Evolutionary conservation across 2,888 invertebrate species (phyloP), one percentile per base, ranked within the genome.

Genomic region (Aproaerema taeniolella): DNA sequence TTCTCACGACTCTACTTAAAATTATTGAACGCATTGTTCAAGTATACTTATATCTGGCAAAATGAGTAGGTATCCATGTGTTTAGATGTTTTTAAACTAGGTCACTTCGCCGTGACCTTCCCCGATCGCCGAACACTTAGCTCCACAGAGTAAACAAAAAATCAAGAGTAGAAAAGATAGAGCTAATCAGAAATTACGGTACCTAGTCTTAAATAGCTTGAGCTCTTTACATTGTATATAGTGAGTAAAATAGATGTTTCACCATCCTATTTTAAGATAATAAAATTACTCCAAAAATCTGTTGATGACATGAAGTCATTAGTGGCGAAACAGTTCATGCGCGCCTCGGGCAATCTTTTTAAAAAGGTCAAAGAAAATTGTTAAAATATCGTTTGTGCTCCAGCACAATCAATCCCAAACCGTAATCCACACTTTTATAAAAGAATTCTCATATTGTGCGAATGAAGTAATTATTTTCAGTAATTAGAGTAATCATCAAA

Each of bases 401-500:
- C 15, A 42, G 36, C 35, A 11, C 16, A 2, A 36, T 8, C 34
- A 15, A 43, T 39, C 34, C 7, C 13, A 2, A 38, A 10, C 33
- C 38, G 14, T 38, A 31, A n/a, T n/a, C 10, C 9, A 9, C 2
- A 26, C 15, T 28, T 28, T 28, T 28, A 10, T 14, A 36, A 12
- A 26, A 8, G 7, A 10, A 28, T 28, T 9, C 4, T 12, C 8
- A 1, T 29, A 12, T 9, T 11, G 7, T 5, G 2, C 9, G 28
- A 8, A 47, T 44, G 41, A 31, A 29, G 39, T 32, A 47, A 51
- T 50, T 50, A 47, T 50, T 51, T 46, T 45, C 35, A 41, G 38
- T 42, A 51, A 50, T 51, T 50, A 48, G 43, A 45, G 43, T 43
- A 49, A 47, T 51, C 48, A 45, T 41, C 38, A 20, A 31, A 25